Base-by-base conservation (phyloP, 2,797 vertebrate species). In the Malacoraja senta region DNA sequence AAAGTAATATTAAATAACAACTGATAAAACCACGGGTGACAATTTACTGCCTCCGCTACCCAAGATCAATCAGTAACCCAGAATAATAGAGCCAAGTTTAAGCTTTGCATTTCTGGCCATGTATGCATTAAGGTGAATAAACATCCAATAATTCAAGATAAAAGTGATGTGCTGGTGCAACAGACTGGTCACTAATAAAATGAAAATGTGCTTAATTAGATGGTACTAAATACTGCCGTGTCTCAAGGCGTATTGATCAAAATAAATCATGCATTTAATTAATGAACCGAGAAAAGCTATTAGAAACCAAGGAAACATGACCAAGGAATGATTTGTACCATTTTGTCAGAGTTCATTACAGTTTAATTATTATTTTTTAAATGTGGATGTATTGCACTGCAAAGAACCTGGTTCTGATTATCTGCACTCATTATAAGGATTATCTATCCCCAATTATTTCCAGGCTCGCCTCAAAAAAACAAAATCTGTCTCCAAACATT, bases 241-340 rank as follows among this genome's bases (percentile, higher is more conserved):
- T 53, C 38, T 91, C 26, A 53, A 74, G 68, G 44, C 24, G 32
- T 91, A 74, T 91, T 91, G 90, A 91, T 91, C 71, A 74, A 91
- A 74, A 91, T 91, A 91, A 91, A 91, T 91, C 90, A 44, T 74
- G 68, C 29, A 8, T 21, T 53, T 3, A 91, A 91, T 71, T 74
- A 91, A 91, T 91, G 90, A 91, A 91, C 90, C 90, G 10, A 53
- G 35, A 29, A 91, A 74, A 91, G 90, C 68, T 91, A 38, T 74
- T 53, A 29, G 71, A 53, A 91, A 13, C 35, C 71, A 53, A 32
- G 44, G 68, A 38, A 91, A 74, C 90, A 91, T 72, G 68, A 53
- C 71, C 68, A 74, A 91, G 44, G 68, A 38, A 74, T n/a, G 71
- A 91, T 91, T 74, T 74, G 90, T 38, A 72, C 35, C 35, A 91